phyloP scores from a whole-genome alignment of 2,113 vertebrate genomes.

The Echinops telfairi region DNA sequence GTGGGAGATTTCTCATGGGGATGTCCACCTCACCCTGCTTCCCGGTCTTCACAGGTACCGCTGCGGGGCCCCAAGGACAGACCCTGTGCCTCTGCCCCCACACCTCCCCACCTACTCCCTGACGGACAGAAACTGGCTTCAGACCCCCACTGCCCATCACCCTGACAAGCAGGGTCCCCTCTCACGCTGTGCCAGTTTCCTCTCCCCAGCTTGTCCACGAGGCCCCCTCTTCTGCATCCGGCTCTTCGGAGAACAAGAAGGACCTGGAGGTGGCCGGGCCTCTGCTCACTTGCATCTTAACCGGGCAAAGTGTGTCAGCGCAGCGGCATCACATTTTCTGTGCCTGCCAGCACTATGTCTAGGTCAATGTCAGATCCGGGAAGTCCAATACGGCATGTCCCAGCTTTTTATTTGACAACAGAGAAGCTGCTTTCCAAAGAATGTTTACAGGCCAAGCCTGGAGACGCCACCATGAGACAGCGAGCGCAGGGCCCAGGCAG shows the following conservation, averaged over 20 bases:
- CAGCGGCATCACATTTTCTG: slow-evolving; percentile 73
- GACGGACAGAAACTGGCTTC: background rate
- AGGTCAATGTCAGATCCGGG: slow-evolving; percentile 80
- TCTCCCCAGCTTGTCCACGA: background rate
- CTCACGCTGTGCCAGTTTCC: background rate
- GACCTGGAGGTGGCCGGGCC: slow-evolving; percentile 28
- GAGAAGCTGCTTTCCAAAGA: slow-evolving; percentile 84
- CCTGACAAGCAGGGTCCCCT: background rate
- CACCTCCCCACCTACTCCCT: background rate
- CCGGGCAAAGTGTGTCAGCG: slow-evolving; percentile 72
- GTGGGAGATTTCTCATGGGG: too few relatives aligned
- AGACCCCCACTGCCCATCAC: background rate
- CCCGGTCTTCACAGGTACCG: background rate
- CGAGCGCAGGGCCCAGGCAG: background rate
- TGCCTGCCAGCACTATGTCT: slow-evolving; percentile 83
- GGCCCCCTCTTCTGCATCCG: background rate
- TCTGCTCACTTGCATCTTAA: slow-evolving; percentile 65
- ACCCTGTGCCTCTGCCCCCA: background rate
- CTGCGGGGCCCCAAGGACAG: background rate
- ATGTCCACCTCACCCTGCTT: background rate
- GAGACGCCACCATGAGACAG: slow-evolving; percentile 63
- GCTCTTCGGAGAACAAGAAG: background rate
- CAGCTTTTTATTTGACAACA: slow-evolving; percentile 80
- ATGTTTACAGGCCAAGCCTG: slow-evolving; percentile 77
- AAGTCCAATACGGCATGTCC: slow-evolving; percentile 80